Conservation (phyloP, 1,140 invertebrate species). For the Papilio dardanus region DNA sequence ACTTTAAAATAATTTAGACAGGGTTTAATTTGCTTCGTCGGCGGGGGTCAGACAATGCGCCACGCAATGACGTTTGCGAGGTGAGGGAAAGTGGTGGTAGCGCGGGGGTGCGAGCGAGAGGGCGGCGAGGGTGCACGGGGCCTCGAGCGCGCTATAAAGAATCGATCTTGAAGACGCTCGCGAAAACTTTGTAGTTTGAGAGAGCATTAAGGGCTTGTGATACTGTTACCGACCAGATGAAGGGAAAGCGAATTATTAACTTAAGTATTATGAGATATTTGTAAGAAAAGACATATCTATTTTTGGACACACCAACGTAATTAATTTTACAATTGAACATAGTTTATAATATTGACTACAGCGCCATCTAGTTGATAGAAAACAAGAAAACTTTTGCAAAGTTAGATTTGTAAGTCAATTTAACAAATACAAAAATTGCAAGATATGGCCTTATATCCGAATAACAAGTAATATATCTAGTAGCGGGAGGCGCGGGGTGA, state of each 20-base stretch:
- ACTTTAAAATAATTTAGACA: constrained; percentile 49
- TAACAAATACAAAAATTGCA: not conserved
- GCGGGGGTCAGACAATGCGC: constrained; percentile 72
- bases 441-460: not conserved
- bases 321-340: no score
- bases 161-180: constrained; percentile 77
- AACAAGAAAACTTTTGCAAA: not conserved
- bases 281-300: not conserved
- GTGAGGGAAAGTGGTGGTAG: constrained; percentile 52
- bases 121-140: constrained; percentile 71
- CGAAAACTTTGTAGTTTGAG: constrained; percentile 45
- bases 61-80: constrained; percentile 78
- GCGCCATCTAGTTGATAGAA: not conserved
- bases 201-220: not conserved
- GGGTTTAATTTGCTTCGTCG: constrained; percentile 49
- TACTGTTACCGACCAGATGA: constrained; percentile 1
- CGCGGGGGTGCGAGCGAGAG: constrained; percentile 53
- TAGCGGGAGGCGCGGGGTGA: not conserved
- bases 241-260: not conserved
- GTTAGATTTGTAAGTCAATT: not conserved
- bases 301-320: not conserved
- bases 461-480: not conserved
- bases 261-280: not conserved
- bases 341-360: not conserved
- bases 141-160: constrained; percentile 68